Base-by-base conservation (phyloP, 1,140 invertebrate species). In the Camponotus floridanus region DNA sequence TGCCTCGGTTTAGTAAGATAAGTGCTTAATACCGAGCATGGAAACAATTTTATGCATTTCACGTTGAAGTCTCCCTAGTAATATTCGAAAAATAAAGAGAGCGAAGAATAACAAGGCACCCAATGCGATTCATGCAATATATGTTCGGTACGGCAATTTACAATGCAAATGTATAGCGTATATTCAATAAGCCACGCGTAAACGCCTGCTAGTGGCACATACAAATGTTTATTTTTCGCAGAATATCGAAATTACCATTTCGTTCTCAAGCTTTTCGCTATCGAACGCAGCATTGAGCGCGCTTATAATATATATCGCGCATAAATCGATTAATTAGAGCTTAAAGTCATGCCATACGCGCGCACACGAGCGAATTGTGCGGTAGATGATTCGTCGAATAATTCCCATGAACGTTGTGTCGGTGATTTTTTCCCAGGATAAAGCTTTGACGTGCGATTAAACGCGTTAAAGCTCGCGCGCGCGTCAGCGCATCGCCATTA, bases 161-260 rank as follows among this genome's bases (percentile, higher is more conserved):
- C 90, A 59, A 71, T 83, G 70, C 31, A 76, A 89, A 90, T 84
- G 79, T 61, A 79, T 87, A 86, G 21, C 3, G 11, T 91, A 85
- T 73, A 87, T 88, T 91, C 86, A 76, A 79, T 67, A 45, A 45
- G 21, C 26, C 70, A 73, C 26, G 76, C 61, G 68, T 62, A 87
- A 85, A 81, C 76, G 87, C 73, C 84, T 89, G 91, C 84, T 64
- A 87, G 62, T 88, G 87, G 84, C 87, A 76, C 86, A 71, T 87
- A 84, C 86, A 88, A 91, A 87, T 80, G 79, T 89, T 84, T 86
- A 83, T 76, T 31, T 81, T 68, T 48, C 80, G 68, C n/a, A 42
- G 74, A 68, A 86, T 76, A 84, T 86, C 68, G 48, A 87, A 78
- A 42, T 61, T 68, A 48, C 13, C 33, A 86, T 79, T 62, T 73